Percentiles rank a stretch among this genome's conserved stretches.
Evolutionary conservation across 2,888 invertebrate species (phyloP).

Genomic region (Agrotis clavis): DNA sequence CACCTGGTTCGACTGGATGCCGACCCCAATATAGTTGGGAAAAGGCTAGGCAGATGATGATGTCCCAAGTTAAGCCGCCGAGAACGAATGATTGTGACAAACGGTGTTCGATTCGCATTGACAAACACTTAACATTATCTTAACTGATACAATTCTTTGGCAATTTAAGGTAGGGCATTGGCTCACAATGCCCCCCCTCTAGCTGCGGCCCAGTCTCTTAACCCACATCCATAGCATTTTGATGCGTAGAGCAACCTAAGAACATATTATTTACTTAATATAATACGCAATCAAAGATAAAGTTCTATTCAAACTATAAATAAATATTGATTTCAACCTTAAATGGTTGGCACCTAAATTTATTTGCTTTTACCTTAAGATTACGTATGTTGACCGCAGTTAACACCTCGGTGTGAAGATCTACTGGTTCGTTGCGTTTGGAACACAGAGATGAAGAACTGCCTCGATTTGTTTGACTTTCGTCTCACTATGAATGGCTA

Average conservation of each 20-base stretch:
- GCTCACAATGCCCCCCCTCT: too few relatives aligned
- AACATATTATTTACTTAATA: neutral
- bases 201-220: neutral
- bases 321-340: constrained; percentile 11
- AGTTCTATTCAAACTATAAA: neutral
- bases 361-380: constrained; percentile 24
- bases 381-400: constrained; percentile 69
- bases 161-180: too few relatives aligned
- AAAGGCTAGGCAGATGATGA: too few relatives aligned
- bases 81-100: too few relatives aligned
- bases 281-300: neutral
- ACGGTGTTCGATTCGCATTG: too few relatives aligned
- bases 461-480: constrained; percentile 88
- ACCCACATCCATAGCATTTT: neutral
- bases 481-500: constrained; percentile 91
- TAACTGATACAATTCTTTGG: too few relatives aligned
- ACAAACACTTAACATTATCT: too few relatives aligned
- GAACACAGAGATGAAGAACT: constrained; percentile 84
- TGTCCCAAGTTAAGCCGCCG: too few relatives aligned
- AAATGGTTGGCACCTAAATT: neutral
- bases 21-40: too few relatives aligned
- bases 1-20: too few relatives aligned
- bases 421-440: constrained; percentile 88
- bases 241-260: neutral
- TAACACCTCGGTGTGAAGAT: constrained; percentile 88